Evolutionary conservation across 2,888 invertebrate species (phyloP), one percentile per base, ranked within the genome.

Genomic region (Calliphora vomitoria): DNA sequence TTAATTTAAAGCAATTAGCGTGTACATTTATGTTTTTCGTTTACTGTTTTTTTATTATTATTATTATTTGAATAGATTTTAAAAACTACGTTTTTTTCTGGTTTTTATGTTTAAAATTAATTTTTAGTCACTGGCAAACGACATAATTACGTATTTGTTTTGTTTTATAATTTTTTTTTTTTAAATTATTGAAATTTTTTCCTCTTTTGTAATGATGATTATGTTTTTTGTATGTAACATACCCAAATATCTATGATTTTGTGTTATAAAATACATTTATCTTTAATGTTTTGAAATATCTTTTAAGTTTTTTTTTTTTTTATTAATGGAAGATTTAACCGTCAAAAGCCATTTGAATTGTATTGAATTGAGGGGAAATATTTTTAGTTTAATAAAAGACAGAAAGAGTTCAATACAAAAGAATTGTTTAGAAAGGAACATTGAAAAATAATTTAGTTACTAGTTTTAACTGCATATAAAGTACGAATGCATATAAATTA

Each of bases 101-200:
- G 44, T 38, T 86, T 69, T 50, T 53, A 75, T 64, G 71, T 64
- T 81, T 74, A 83, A 79, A 78, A 74, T 87, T 89, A 78, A 87
- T 50, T 85, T 90, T 90, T 92, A 92, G 90, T 92, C 92, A 93
- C 93, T 92, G 93, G 92, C 91, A 92, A 92, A 91, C 89, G 90
- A 90, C 90, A 90, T 86, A 82, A 88, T 86, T 88, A 85, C 78
- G 69, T 82, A 75, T 81, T 85, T 83, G 47, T 85, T 78, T 86
- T 79, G 76, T 20, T 80, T 86, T 5, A 6, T 35, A 6, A 4
- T 31, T 35, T 6, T 35, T 35, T 35, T 0, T 35, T 85, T 76
- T 64, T 91, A 78, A 66, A 74, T 72, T 88, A 58, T 86, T 82
- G 58, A 86, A 85, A 74, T 84, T 85, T 47, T n/a, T 86, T 85